Conservation (phyloP, 2,888 invertebrate genomes). For the Rhopalosiphum nymphaeae region DNA sequence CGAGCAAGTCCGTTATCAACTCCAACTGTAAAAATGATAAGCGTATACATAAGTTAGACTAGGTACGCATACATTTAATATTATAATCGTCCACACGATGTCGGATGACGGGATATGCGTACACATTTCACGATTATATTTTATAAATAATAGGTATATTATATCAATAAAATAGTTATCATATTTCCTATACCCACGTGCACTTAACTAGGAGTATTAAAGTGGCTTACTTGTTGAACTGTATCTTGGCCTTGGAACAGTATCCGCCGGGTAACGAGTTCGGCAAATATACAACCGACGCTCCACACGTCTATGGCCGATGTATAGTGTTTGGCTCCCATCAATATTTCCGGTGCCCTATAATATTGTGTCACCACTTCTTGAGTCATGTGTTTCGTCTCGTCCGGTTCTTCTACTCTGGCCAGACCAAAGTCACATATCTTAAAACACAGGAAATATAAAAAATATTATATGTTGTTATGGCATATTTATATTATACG, state of each 20-base stretch:
- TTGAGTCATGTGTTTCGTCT: constrained; percentile 96
- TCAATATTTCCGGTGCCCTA: constrained; percentile 97
- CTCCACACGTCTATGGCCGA: constrained; percentile 99
- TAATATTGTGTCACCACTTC: constrained; percentile 99
- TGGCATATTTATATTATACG: neutral
- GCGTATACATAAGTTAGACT: neutral
- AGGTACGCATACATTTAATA: neutral
- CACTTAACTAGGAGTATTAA: neutral
- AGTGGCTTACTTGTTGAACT: constrained; percentile 84
- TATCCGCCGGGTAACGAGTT: constrained; percentile 93
- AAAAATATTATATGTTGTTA: neutral
- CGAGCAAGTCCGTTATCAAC: constrained; percentile 95
- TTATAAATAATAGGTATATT: neutral
- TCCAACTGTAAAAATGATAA: constrained; percentile 79
- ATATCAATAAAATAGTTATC: neutral
- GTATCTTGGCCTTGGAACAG: constrained; percentile 99
- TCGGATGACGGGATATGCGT: neutral
- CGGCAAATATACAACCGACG: constrained; percentile 99
- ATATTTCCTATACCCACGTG: neutral
- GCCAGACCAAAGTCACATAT: constrained; percentile 99
- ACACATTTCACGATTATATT: neutral
- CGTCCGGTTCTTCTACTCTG: constrained; percentile 95
- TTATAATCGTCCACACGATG: neutral
- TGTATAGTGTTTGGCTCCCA: constrained; percentile 98
- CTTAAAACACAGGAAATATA: constrained; percentile 70